Evolutionary conservation across 2,113 vertebrate genomes (phyloP).

Genomic region (Drymodes brunneopygia): DNA sequence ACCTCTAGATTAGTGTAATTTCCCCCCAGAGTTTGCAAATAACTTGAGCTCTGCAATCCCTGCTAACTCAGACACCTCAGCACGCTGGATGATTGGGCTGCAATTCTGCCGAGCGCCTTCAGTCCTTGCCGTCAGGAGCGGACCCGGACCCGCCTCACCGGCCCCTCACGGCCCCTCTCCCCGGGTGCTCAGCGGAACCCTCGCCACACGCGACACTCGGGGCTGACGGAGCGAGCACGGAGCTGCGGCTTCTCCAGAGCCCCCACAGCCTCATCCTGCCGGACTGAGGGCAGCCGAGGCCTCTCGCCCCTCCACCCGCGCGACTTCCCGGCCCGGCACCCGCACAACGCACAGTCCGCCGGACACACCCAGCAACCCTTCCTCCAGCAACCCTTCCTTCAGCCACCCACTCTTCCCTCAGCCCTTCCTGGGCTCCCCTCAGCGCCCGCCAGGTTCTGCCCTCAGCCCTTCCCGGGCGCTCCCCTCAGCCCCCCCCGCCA

Average conservation of each 20-base stretch:
- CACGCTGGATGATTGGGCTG: not conserved
- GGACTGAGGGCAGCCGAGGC: not conserved
- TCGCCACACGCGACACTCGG: accelerated
- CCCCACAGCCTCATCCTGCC: not conserved
- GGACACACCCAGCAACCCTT: accelerated
- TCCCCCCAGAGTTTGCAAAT: not conserved
- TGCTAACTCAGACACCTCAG: not conserved
- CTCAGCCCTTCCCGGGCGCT: too few species aligned
- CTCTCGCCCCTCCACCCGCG: not conserved
- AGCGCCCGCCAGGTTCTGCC: too few species aligned
- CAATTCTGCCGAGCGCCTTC: not conserved
- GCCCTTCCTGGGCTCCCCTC: not conserved
- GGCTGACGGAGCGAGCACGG: not conserved
- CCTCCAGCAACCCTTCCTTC: accelerated
- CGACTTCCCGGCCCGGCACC: too few species aligned
- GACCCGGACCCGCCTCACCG: not conserved
- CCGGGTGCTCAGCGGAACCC: accelerated
- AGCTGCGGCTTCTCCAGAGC: not conserved
- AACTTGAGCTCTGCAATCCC: not conserved
- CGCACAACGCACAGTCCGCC: accelerated
- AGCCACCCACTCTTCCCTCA: accelerated
- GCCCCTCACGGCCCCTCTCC: accelerated
- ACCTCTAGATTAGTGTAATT: not conserved
- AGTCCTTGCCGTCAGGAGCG: accelerated
- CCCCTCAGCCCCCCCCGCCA: too few species aligned